phyloP scores from a whole-genome alignment of 53 echinoderm and acorn worm species.

The Henricia sp. region DNA sequence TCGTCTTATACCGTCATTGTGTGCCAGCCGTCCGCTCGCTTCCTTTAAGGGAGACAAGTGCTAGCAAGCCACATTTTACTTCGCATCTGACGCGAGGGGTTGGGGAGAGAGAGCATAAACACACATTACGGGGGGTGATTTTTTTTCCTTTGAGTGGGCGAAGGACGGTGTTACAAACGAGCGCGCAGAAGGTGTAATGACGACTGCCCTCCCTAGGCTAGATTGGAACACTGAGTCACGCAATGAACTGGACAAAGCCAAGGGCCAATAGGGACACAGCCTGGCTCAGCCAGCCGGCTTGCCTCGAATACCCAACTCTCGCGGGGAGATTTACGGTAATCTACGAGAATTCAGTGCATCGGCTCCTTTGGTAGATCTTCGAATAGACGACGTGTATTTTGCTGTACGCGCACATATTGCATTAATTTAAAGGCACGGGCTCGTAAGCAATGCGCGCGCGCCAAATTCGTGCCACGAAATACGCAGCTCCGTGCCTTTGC shows the following conservation, averaged over 20 bases:
- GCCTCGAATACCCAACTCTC: constrained; percentile 1
- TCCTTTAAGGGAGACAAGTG: too few species aligned
- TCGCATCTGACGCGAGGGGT: not conserved
- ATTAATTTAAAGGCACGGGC: too few species aligned
- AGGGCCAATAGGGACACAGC: not conserved
- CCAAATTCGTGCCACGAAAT: too few species aligned
- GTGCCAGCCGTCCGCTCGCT: not conserved
- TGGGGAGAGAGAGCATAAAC: constrained; percentile 7
- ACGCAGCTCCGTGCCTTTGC: too few species aligned
- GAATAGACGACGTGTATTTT: not conserved
- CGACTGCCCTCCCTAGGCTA: too few species aligned
- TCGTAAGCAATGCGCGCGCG: too few species aligned
- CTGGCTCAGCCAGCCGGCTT: not conserved
- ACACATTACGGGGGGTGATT: constrained; percentile 5
- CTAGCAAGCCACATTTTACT: too few species aligned
- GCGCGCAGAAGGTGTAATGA: not conserved
- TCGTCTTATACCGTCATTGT: constrained; percentile 24
- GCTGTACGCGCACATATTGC: too few species aligned
- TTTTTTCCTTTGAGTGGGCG: constrained; percentile 17
- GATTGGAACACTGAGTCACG: constrained; percentile 1
- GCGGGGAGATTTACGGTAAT: constrained; percentile 20
- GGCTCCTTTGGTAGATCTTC: not conserved
- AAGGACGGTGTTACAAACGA: not conserved
- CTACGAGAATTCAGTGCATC: constrained; percentile 26
- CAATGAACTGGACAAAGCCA: not conserved